Conservation (phyloP, 1,140 invertebrate genomes). For the Bombus huntii region DNA sequence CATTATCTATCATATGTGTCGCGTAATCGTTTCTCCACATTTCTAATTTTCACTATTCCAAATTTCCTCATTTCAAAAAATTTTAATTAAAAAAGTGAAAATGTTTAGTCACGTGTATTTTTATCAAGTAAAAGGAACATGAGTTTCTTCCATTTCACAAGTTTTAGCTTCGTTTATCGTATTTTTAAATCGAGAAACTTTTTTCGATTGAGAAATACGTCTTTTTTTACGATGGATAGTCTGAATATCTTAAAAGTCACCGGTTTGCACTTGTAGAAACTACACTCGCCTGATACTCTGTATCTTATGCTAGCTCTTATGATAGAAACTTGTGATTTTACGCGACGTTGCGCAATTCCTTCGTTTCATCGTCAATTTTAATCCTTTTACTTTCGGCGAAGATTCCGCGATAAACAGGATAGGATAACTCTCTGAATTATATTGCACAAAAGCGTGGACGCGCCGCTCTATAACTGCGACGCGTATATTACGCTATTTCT, state of each 20-base stretch:
- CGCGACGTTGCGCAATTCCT: conserved; percentile 6
- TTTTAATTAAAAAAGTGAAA: not conserved
- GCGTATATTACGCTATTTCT: not conserved
- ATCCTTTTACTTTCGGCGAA: conserved; percentile 39
- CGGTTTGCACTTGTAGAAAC: not conserved
- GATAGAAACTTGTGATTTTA: conserved; percentile 13
- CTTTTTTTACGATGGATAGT: not conserved
- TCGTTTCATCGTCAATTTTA: conserved; percentile 10
- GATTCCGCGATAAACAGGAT: not conserved
- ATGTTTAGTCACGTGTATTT: too few species aligned
- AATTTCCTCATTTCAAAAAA: not conserved
- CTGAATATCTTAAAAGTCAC: not conserved
- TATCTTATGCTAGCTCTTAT: not conserved
- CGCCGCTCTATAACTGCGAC: not conserved
- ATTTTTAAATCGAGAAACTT: not conserved
- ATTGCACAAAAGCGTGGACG: not conserved
- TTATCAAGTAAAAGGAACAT: not conserved
- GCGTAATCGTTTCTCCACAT: not conserved
- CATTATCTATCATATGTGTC: too few species aligned
- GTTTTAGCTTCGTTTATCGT: not conserved
- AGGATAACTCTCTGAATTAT: not conserved
- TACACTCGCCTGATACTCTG: not conserved
- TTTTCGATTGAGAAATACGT: not conserved
- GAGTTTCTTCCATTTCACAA: too few species aligned
- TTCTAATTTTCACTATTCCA: not conserved